Evolutionary conservation across 2,888 invertebrate genomes (phyloP), one percentile per base, ranked within the genome.

Genomic region (Drosophila testacea): DNA sequence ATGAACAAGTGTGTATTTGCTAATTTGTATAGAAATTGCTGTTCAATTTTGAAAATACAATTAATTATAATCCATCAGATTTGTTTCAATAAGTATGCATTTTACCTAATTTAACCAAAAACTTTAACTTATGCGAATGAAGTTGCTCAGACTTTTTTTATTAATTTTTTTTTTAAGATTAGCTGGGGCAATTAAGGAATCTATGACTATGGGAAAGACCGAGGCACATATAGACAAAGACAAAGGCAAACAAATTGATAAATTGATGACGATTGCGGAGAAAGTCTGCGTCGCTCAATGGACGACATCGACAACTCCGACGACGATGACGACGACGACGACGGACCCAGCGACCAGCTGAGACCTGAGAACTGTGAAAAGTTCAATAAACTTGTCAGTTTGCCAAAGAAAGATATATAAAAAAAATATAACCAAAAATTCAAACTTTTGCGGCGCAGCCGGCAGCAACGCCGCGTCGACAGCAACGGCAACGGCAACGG

Each of bases 351-450:
- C 22, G 22, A 22, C 22, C 22, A 22, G 22, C 61, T 62, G 64
- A 64, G 55, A 69, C 66, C 64, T 77, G 72, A 80, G 77, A 81
- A 79, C 81, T 74, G 74, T 71, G 72, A 73, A 83, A 77, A 84
- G 90, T 90, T 90, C 91, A 90, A 90, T 89, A 90, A 90, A 90
- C 91, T 89, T 80, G 67, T 78, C 73, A 81, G 80, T 88, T 89
- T 89, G 90, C 89, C 86, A 90, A 90, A 87, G 79, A 22, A 22
- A 22, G 22, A 22, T 22, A 22, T 22, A 65, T 68, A 76, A 63
- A 51, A 69, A 78, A 78, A 71, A 63, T 22, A 22, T 22, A 22
- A 22, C 22, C 22, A 59, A 61, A 56, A 56, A 42, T 73, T 74
- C 66, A 69, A 72, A 78, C 68, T 77, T 70, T 46, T 27, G 65